Evolutionary conservation across 2,797 vertebrate genomes (phyloP), one percentile per base, ranked within the genome.

Genomic region (Girardinus metallicus): DNA sequence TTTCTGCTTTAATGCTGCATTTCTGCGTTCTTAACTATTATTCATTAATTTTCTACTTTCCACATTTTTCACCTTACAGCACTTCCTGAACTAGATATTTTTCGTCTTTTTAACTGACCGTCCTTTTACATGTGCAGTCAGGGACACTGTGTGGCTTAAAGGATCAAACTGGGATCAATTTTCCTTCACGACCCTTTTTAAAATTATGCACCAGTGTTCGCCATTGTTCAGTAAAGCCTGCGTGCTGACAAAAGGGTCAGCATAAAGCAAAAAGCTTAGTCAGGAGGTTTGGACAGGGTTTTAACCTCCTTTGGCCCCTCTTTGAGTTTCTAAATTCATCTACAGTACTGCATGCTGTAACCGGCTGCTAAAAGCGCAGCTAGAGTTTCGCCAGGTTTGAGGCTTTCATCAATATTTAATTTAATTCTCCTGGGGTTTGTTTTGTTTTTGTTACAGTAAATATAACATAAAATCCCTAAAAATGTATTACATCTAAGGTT

Each of bases 221-320:
- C 4, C 3, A 39, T n/a, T 43, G 39, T n/a, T 70, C 66, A 70
- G 39, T 70, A 70, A 41, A 70, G 43, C 62, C 34, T 66, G 34
- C 1, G 62, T 66, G 66, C 66, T 26, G 66, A 70, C 66, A 43
- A 41, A 26, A 13, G 23, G 11, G 66, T 70, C 66, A 12, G 66
- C 66, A 43, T n/a, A 12, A 43, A n/a, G 39, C 21, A 41, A 60
- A 60, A 26, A 39, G 66, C 66, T 70, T 41, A 70, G 39, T 41
- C 66, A 70, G 62, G 31, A 39, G 66, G 66, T 70, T 70, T 70
- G 39, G 66, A 39, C 62, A 39, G 62, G 62, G 66, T n/a, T 43
- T 70, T 70, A 70, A 70, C 36, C 66, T 15, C 39, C 66, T 12
- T 10, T 70, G 36, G 39, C 66, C 66, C 21, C 66, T 70, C 23